Evolutionary conservation across 2,113 vertebrate genomes (phyloP).

Genomic region (Engraulis encrasicolus): DNA sequence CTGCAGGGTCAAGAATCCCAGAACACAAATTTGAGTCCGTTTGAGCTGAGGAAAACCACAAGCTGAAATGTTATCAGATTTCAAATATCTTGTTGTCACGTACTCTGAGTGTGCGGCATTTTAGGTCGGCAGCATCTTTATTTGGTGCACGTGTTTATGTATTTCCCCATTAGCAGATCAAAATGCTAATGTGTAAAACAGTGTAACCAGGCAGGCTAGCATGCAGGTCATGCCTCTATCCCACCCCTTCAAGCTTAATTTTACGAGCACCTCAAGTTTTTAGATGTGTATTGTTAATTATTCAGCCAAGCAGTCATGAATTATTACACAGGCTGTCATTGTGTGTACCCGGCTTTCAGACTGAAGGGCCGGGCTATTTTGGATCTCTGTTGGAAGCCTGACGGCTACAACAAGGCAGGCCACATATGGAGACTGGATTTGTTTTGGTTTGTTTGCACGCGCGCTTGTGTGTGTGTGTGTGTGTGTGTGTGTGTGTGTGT

Average conservation of each 20-base stretch:
- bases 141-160: no score
- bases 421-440: not conserved
- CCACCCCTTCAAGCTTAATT: not conserved
- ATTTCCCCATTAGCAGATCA: no score
- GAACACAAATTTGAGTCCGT: not conserved
- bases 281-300: conserved; percentile 35
- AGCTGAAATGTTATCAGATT: no score
- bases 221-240: not conserved
- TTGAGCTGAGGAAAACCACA: no score
- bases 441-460: not conserved
- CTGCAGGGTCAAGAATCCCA: no score
- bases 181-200: not conserved
- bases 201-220: not conserved
- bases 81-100: no score
- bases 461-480: no score
- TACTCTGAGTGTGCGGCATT: no score
- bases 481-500: no score
- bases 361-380: conserved; percentile 39
- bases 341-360: conserved; percentile 5
- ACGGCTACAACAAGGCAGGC: conserved; percentile 25
- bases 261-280: not conserved
- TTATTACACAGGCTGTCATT: conserved; percentile 38
- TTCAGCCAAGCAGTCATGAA: conserved; percentile 41
- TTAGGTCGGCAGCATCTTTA: no score
- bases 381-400: conserved; percentile 11